These are phyloP conservation scores for Dynastes tityus DNA, from an alignment of 2,888 invertebrate species.

Conservation along the genomic window DNA sequence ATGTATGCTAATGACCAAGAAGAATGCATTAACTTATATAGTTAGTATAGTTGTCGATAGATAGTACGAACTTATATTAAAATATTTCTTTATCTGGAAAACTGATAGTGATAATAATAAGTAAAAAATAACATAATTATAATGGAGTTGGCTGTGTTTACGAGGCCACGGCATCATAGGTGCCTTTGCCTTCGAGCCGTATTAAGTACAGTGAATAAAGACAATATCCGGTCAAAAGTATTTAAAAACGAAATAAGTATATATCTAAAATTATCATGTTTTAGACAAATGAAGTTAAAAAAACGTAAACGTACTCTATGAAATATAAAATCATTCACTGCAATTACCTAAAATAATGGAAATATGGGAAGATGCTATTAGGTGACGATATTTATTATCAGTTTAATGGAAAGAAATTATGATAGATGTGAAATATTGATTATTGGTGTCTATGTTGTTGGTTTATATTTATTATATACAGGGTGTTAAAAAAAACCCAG, in stretches of 20 bases:
- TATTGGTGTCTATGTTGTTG: too few relatives aligned
- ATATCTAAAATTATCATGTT: not conserved
- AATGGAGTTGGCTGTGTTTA: slow-evolving; percentile 10
- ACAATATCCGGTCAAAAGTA: not conserved
- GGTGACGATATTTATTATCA: too few relatives aligned
- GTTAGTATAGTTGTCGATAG: not conserved
- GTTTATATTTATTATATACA: too few relatives aligned
- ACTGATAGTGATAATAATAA: slow-evolving; percentile 21
- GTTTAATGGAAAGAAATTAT: too few relatives aligned
- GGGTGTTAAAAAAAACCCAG: too few relatives aligned
- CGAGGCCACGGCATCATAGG: not conserved
- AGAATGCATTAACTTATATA: not conserved
- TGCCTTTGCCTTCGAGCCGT: not conserved
- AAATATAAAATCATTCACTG: not conserved
- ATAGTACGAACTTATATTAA: not conserved
- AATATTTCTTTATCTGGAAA: slow-evolving; percentile 36
- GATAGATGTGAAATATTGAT: too few relatives aligned
- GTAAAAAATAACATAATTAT: slow-evolving; percentile 33
- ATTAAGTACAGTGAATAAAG: not conserved
- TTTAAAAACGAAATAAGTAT: not conserved
- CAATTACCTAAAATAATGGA: too few relatives aligned
- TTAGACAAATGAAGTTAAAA: not conserved
- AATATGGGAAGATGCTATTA: too few relatives aligned
- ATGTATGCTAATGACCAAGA: slow-evolving; percentile 30
- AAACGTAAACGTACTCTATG: not conserved